A percentile compares a stretch with the other conserved stretches of the same genome.
Evolutionary conservation across 2,888 invertebrate genomes (phyloP).

Genomic region (Drosophila anceps): DNA sequence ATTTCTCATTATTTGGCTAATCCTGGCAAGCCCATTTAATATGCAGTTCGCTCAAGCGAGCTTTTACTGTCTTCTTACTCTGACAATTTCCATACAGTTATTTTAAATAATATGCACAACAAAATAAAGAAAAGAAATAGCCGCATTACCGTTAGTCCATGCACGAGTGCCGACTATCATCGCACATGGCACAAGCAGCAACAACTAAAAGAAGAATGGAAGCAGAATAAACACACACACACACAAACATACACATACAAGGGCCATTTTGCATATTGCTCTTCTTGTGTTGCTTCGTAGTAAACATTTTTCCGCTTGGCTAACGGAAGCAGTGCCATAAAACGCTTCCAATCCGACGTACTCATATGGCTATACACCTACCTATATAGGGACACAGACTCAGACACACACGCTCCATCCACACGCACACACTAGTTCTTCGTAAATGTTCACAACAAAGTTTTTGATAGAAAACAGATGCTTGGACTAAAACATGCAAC

Average conservation of each 20-base stretch:
- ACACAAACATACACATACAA: slow-evolving; percentile 31
- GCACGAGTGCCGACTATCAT: slow-evolving; percentile 54
- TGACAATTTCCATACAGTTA: slow-evolving; percentile 39
- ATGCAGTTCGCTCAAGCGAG: slow-evolving; percentile 4
- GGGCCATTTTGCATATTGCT: slow-evolving; percentile 62
- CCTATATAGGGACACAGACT: slow-evolving; percentile 23
- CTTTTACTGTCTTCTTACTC: slow-evolving; percentile 18
- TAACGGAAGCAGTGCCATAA: slow-evolving; percentile 73
- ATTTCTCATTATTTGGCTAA: slow-evolving; percentile 6
- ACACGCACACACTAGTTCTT: slow-evolving; percentile 25
- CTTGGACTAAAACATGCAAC: slow-evolving; percentile 70
- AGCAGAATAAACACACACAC: slow-evolving; percentile 9
- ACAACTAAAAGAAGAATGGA: slow-evolving; percentile 20
- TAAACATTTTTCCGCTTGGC: slow-evolving; percentile 74
- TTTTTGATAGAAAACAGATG: slow-evolving; percentile 76
- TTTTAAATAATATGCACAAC: slow-evolving; percentile 52
- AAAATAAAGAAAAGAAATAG: slow-evolving; percentile 47
- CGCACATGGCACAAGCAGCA: slow-evolving; percentile 24
- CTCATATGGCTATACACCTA: slow-evolving; percentile 33
- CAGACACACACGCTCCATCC: slow-evolving; percentile 10
- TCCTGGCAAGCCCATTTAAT: background rate
- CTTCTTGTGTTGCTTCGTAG: slow-evolving; percentile 46
- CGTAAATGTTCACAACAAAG: slow-evolving; percentile 60
- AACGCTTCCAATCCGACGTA: slow-evolving; percentile 56
- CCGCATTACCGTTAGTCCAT: slow-evolving; percentile 34